Evolutionary conservation across 1,140 invertebrate species (phyloP).

Genomic region (Brachionus angularis): DNA sequence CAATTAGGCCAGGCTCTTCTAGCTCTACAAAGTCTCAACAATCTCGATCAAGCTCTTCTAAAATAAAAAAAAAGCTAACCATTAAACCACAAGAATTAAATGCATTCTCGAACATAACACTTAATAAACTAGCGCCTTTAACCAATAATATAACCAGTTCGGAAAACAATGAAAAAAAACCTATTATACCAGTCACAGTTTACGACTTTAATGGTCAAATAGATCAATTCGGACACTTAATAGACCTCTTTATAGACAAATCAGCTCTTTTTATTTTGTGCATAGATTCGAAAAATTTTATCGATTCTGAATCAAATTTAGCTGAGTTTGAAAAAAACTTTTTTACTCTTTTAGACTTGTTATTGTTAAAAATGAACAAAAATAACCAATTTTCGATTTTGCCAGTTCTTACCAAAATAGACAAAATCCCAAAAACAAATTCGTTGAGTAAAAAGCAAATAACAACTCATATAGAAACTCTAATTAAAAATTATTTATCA

Average conservation of each 20-base stretch:
- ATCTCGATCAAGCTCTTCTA: too few relatives aligned
- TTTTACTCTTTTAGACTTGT: neutral
- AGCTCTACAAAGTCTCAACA: too few relatives aligned
- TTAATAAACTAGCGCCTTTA: neutral
- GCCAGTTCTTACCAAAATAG: slow-evolving; percentile 30
- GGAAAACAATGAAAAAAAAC: neutral
- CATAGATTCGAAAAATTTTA: slow-evolving; percentile 1
- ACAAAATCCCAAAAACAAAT: neutral
- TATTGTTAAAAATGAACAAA: slow-evolving; percentile 40
- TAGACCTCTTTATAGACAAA: slow-evolving; percentile 32
- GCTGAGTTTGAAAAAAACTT: slow-evolving; percentile 33
- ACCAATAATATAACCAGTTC: neutral
- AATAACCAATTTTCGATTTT: slow-evolving; percentile 3
- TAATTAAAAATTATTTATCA: neutral
- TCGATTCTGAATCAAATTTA: slow-evolving; percentile 1
- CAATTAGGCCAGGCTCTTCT: neutral
- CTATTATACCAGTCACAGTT: slow-evolving; percentile 15
- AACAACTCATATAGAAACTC: too few relatives aligned
- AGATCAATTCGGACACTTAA: slow-evolving; percentile 17
- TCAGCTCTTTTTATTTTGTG: slow-evolving; percentile 1
- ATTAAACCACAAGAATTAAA: slow-evolving; percentile 22
- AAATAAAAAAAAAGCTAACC: neutral
- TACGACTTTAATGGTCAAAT: slow-evolving; percentile 27
- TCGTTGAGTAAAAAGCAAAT: too few relatives aligned
- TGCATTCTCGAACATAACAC: slow-evolving; percentile 2